Conservation (phyloP, 2,888 invertebrate species). For the Exephanes ischioxanthus region DNA sequence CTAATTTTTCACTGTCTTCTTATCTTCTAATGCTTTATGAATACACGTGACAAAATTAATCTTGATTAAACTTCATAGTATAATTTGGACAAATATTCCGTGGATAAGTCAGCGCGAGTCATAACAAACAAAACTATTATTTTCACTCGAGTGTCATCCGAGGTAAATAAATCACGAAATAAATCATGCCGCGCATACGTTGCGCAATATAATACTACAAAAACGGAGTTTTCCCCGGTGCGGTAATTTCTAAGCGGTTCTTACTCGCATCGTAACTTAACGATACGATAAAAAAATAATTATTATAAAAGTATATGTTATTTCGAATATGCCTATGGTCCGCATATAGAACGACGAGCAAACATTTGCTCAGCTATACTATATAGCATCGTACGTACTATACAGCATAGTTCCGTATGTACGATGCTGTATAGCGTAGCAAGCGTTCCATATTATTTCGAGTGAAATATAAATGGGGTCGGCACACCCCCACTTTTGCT, state of each 20-base stretch:
- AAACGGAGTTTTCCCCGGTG: background rate
- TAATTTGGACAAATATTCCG: too few relatives aligned
- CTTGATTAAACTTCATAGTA: too few relatives aligned
- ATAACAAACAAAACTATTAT: background rate
- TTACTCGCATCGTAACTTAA: background rate
- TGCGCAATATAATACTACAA: background rate
- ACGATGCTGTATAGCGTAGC: background rate
- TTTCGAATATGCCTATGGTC: conserved; percentile 11
- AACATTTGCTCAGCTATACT: conserved; percentile 56
- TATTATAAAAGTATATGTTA: background rate
- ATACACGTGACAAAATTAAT: too few relatives aligned
- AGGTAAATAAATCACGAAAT: background rate
- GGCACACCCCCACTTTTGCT: conserved; percentile 58
- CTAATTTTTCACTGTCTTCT: too few relatives aligned
- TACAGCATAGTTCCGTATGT: background rate
- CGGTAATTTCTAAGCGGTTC: background rate
- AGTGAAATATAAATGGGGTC: conserved; percentile 3
- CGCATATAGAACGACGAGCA: conserved; percentile 57
- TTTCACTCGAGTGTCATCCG: background rate
- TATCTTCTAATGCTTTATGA: too few relatives aligned
- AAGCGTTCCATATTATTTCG: conserved; percentile 27
- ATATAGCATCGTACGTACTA: too few relatives aligned
- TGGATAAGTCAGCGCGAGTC: too few relatives aligned
- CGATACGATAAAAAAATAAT: background rate
- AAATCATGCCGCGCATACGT: background rate